Base-by-base conservation (phyloP, 1,140 invertebrate genomes). In the Drosophila suzukii region DNA sequence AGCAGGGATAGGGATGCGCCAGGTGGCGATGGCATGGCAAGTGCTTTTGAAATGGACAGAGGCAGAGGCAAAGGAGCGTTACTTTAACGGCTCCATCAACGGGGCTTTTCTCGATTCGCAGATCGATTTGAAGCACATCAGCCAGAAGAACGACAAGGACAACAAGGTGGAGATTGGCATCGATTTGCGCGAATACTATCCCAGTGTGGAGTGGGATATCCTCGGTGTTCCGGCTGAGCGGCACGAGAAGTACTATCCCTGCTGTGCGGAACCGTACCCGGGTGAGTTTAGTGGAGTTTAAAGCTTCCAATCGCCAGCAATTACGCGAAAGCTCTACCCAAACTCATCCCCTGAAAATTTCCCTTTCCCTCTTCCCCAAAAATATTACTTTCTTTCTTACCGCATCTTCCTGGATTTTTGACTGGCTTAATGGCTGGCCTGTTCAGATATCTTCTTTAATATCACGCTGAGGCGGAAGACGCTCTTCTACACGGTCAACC, bases 161-260 rank as follows among this genome's bases (percentile, higher is more conserved):
- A 95, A 97, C 93, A 95, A 95, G 78, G 97, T 98, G 3, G 95
- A 97, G 76, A 94, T 98, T 7, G 98, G 97, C 49, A 98, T 98
- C 73, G 97, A 98, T 93, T 93, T 98, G n/a, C 94, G 96, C 12
- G 97, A 98, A 83, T 98, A 98, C 91, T 98, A 98, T 93, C 97
- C 97, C 0, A 98, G 97, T 71, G 98, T 99, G 0, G 98, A 99
- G 92, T 99, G 98, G 98, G 98, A 99, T 91, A 98, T 99, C 67
- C 94, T 99, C 10, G 95, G 96, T 12, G 98, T 99, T 1, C 96
- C 97, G 41, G 96, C 98, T 50, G 95, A 98, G 93, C 94, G 97
- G 44, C 97, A 98, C 79, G 96, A 97, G 81, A 97, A 96, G 89
- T 98, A 96, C 92, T 98, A 98, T 93, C 95, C 97, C 0, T 98